A percentile compares a stretch with the other conserved stretches of the same genome.
Conservation (phyloP, 2,888 invertebrate genomes). For the Watsonalla binaria region DNA sequence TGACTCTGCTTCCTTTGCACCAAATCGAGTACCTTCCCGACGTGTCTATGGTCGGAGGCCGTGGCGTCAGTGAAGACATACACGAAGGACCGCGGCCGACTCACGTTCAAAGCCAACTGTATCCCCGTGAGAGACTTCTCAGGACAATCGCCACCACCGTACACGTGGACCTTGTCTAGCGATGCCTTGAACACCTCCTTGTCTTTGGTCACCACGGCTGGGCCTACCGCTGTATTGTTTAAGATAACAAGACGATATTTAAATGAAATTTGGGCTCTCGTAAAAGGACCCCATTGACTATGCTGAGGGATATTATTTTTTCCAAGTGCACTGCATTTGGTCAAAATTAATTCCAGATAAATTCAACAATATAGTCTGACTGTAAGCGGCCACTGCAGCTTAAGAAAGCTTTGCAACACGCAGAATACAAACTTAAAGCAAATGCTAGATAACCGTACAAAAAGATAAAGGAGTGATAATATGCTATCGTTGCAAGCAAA, state of each 20-base stretch:
- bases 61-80: conserved; percentile 89
- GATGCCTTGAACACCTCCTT: conserved; percentile 79
- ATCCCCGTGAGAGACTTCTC: conserved; percentile 85
- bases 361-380: too few species aligned
- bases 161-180: conserved; percentile 76
- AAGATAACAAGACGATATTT: neutral
- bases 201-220: conserved; percentile 81
- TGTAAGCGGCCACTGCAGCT: too few species aligned
- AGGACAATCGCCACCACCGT: conserved; percentile 87
- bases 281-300: too few species aligned
- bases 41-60: conserved; percentile 81
- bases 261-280: neutral
- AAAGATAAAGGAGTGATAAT: too few species aligned
- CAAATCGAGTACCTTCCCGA: conserved; percentile 80
- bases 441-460: too few species aligned
- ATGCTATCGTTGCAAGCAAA: too few species aligned
- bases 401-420: too few species aligned
- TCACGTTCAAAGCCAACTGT: conserved; percentile 80
- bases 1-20: conserved; percentile 86
- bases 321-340: too few species aligned
- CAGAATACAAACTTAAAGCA: too few species aligned
- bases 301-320: too few species aligned
- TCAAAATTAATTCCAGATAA: too few species aligned
- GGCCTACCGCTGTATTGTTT: conserved; percentile 75
- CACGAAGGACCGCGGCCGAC: conserved; percentile 82